Evolutionary conservation across 2,888 invertebrate species (phyloP), one percentile per base, ranked within the genome.

Genomic region (Lacanobia wlatinum): DNA sequence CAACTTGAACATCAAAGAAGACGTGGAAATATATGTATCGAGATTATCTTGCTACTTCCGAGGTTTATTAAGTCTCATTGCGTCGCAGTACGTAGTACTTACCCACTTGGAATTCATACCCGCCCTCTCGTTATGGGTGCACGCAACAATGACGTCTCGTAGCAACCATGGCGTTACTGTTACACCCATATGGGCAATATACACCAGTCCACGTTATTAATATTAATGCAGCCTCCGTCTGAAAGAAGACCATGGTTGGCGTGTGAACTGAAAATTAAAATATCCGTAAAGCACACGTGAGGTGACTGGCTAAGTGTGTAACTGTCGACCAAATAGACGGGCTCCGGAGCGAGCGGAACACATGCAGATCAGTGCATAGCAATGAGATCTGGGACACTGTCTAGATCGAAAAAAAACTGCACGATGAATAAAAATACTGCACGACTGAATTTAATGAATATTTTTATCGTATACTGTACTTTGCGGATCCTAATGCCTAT

Each of bases 231-330:
- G 38, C 18, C 58, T 14, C 78, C 67, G 80, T 91, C 92, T 92
- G 92, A 94, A 94, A 92, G 91, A 94, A 92, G 92, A 90, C 84
- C 89, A 89, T 86, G 83, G 78, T 79, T 88, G 87, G 89, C 94
- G 94, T 96, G 96, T 93, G 96, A 95, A 95, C 94, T 95, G 94
- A 93, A 94, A 94, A 94, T 94, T 94, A 92, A 95, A 95, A 95
- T 93, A 91, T 90, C 93, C 93, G 94, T 94, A 93, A 90, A 92
- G 89, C 84, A 87, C 85, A 87, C 95, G 95, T 94, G 95, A 89
- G 77, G 34, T 2, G 94, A 80, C 78, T 94, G 67, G 76, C 83
- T 87, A 87, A 92, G 40, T 62, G 68, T 46, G 67, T 90, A 89
- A 90, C 90, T 90, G 89, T 89, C 46, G 38, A 46, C 76, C 48